Percentiles rank a stretch among this genome's conserved stretches.
phyloP scores from a whole-genome alignment of 2,888 invertebrate species.

The Hirtodrosophila alboralis region DNA sequence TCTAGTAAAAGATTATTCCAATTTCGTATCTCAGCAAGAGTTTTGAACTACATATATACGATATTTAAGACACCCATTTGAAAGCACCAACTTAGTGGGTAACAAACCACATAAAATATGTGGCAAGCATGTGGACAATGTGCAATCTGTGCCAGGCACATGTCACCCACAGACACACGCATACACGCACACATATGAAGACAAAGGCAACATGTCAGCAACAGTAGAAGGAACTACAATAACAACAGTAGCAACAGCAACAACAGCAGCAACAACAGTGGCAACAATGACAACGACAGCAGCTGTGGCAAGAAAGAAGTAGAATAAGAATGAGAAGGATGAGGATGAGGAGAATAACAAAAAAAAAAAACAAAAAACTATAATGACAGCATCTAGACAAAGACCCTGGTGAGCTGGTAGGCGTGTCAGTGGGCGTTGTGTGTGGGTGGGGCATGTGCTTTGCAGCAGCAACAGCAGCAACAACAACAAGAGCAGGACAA shows the following conservation, averaged over 20 bases:
- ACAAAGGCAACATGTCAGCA: constrained; percentile 51
- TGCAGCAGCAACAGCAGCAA: constrained; percentile 24
- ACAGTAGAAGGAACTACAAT: constrained; percentile 33
- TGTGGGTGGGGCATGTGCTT: constrained; percentile 36
- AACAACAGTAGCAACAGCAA: constrained; percentile 21
- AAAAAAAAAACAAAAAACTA: too few species aligned
- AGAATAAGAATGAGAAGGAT: constrained; percentile 32
- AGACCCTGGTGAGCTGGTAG: constrained; percentile 25
- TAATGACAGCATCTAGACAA: constrained; percentile 65
- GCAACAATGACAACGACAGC: constrained; percentile 47
- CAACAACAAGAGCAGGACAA: too few species aligned
- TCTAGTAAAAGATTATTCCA: too few species aligned
- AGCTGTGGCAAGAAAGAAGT: constrained; percentile 31
- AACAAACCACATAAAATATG: constrained; percentile 48
- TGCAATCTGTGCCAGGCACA: constrained; percentile 76
- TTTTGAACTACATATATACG: too few species aligned
- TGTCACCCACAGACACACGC: constrained; percentile 53
- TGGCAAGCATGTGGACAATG: constrained; percentile 63
- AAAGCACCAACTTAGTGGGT: constrained; percentile 7
- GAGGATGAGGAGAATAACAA: too few species aligned
- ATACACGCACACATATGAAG: constrained; percentile 18
- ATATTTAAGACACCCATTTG: constrained; percentile 14
- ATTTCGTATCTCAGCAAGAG: too few species aligned
- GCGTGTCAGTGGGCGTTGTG: constrained; percentile 20
- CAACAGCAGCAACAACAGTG: constrained; percentile 20